Evolutionary conservation across 2,797 vertebrate species (phyloP).

Genomic region (Ibycter americanus): DNA sequence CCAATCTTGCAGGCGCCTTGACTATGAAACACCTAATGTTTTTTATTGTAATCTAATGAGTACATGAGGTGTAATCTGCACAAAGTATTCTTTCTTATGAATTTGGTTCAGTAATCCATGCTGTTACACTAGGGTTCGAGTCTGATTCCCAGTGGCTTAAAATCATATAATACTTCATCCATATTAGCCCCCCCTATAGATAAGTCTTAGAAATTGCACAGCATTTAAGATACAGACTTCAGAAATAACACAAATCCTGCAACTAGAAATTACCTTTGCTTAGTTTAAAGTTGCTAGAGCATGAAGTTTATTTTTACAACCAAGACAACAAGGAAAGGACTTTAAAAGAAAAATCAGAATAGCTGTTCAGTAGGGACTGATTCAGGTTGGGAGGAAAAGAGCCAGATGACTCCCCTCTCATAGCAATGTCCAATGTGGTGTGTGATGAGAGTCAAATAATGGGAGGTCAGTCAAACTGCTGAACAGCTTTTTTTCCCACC

Average conservation of each 20-base stretch:
- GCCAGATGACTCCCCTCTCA: not conserved
- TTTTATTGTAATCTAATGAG: not conserved
- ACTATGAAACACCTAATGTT: not conserved
- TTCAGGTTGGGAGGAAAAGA: not conserved
- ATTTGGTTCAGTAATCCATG: not conserved
- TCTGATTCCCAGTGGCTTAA: not conserved
- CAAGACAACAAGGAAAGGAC: not conserved
- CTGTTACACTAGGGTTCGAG: not conserved
- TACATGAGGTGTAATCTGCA: not conserved
- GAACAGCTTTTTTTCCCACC: not conserved
- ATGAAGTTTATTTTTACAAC: not conserved
- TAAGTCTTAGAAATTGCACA: not conserved
- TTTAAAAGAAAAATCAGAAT: not conserved
- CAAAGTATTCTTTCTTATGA: not conserved
- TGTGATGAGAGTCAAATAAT: not conserved
- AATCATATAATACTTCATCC: not conserved
- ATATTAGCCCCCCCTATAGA: not conserved
- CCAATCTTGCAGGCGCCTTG: not conserved
- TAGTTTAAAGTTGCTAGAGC: not conserved
- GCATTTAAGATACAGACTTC: not conserved
- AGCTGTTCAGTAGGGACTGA: not conserved
- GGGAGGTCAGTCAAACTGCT: not conserved
- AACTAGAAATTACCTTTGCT: not conserved
- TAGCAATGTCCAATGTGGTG: not conserved
- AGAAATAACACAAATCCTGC: not conserved